phyloP scores from a whole-genome alignment of 2,888 invertebrate genomes.

The Agonopterix alstromeriana region DNA sequence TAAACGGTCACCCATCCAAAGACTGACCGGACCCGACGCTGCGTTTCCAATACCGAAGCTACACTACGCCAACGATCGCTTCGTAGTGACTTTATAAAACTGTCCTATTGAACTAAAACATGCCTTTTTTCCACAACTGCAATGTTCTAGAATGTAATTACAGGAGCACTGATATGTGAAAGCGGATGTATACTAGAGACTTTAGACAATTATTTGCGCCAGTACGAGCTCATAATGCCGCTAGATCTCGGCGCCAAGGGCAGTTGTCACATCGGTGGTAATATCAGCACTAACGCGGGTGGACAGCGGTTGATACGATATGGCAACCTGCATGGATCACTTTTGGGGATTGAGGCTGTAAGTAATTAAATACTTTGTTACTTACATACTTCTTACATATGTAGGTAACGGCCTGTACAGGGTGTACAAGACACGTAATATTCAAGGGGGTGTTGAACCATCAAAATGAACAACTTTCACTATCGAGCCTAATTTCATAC shows the following conservation, averaged over 20 bases:
- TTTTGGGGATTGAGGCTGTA: slow-evolving; percentile 95
- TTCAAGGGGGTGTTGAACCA: no score
- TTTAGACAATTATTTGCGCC: slow-evolving; percentile 84
- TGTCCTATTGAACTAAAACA: background rate
- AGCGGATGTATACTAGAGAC: slow-evolving; percentile 94
- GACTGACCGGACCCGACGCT: no score
- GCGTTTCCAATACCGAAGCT: no score
- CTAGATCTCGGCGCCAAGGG: slow-evolving; percentile 98
- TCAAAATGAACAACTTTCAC: no score
- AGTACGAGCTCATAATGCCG: slow-evolving; percentile 92
- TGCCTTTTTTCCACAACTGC: background rate
- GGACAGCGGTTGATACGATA: slow-evolving; percentile 95
- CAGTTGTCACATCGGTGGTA: slow-evolving; percentile 96
- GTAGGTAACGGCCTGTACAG: background rate
- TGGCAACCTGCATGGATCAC: slow-evolving; percentile 94
- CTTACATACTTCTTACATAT: background rate
- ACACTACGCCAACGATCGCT: no score
- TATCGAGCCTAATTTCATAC: no score
- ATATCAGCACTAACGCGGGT: slow-evolving; percentile 97
- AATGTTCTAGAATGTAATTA: slow-evolving; percentile 2
- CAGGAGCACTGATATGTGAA: slow-evolving; percentile 89
- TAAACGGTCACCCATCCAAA: no score
- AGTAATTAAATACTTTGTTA: slow-evolving; percentile 13
- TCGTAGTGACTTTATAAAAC: no score
- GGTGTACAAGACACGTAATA: background rate